These are phyloP conservation scores for Premnoplex brunnescens DNA, from an alignment of 2,797 vertebrate species.

Conservation along the genomic window DNA sequence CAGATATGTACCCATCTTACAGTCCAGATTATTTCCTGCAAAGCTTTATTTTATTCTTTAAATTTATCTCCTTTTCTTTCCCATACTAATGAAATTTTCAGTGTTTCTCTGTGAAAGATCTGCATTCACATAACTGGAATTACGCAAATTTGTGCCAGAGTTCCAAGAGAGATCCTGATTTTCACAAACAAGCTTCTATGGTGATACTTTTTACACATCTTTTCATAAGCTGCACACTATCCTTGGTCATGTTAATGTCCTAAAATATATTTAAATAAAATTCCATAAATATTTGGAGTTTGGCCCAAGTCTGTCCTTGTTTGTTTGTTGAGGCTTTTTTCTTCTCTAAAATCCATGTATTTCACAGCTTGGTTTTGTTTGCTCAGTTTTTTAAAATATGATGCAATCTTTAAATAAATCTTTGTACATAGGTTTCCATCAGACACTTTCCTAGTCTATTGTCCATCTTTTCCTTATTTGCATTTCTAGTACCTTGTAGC, in stretches of 20 bases:
- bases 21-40: neutral
- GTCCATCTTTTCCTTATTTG: neutral
- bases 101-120: neutral
- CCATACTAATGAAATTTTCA: neutral
- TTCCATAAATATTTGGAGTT: neutral
- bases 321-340: neutral
- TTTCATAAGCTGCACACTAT: neutral
- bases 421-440: neutral
- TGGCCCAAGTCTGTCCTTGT: neutral
- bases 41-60: neutral
- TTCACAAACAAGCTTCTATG: conserved; percentile 31
- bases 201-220: conserved; percentile 1
- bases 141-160: conserved; percentile 9
- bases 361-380: conserved; percentile 37
- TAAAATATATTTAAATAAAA: conserved; percentile 8
- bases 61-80: neutral
- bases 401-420: neutral
- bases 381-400: neutral
- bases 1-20: neutral
- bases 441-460: neutral
- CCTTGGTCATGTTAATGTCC: conserved; percentile 16
- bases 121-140: neutral
- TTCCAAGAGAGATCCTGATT: neutral
- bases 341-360: neutral
- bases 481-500: neutral